Percentiles rank a stretch among this genome's conserved stretches.
These are phyloP conservation scores for Lepidocyrtinus sp. DNA, from an alignment of 2,888 invertebrate species.

Conservation along the genomic window DNA sequence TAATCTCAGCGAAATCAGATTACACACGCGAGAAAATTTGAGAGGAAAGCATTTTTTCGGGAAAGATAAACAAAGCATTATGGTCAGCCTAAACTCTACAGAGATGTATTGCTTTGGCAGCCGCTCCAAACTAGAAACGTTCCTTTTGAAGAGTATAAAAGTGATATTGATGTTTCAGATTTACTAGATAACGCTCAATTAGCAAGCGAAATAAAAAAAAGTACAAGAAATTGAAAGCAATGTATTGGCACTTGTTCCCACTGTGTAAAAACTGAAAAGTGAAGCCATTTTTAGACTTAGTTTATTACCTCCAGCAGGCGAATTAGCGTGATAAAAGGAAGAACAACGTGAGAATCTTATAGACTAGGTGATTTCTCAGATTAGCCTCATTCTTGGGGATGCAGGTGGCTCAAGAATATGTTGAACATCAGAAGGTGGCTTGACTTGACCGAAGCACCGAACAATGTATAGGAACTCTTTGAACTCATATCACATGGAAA, in stretches of 20 bases:
- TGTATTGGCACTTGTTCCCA: no score
- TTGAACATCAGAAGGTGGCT: not conserved
- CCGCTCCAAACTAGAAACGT: not conserved
- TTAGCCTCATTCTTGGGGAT: no score
- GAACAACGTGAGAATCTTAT: no score
- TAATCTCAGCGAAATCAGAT: not conserved
- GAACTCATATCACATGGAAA: conserved; percentile 28
- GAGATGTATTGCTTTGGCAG: no score
- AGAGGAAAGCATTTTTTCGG: not conserved
- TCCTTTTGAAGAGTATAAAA: no score
- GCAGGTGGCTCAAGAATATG: no score
- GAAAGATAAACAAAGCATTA: no score
- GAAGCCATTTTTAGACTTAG: no score
- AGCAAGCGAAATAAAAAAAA: not conserved
- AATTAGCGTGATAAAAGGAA: not conserved
- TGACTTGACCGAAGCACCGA: no score
- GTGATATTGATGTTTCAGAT: not conserved
- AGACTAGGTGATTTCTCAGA: no score
- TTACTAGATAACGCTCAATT: not conserved
- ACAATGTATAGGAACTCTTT: conserved; percentile 37
- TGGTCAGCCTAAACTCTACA: not conserved
- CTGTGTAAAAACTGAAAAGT: no score
- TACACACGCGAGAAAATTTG: not conserved
- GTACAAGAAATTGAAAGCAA: no score
- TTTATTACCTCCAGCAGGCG: not conserved